phyloP scores from a whole-genome alignment of 1,140 invertebrate species.

The Hydropsyche tenuis region DNA sequence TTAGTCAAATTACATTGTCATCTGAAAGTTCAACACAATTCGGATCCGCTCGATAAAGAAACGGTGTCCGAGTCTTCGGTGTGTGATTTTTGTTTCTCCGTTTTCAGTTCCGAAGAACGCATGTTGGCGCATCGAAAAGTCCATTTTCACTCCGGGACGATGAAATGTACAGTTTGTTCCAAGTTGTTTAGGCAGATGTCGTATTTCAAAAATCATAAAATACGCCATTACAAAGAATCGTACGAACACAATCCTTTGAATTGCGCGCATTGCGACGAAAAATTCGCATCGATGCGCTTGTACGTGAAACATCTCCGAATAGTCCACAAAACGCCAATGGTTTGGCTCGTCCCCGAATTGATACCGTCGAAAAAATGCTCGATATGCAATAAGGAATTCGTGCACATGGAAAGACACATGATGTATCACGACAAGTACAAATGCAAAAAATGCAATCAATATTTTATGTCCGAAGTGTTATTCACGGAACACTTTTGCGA shows the following conservation, averaged over 20 bases:
- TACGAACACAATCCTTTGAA: slow-evolving; percentile 58
- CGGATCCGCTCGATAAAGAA: slow-evolving; percentile 53
- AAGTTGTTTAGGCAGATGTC: slow-evolving; percentile 57
- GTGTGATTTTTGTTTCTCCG: slow-evolving; percentile 61
- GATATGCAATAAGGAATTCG: slow-evolving; percentile 60
- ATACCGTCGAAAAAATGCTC: slow-evolving; percentile 57
- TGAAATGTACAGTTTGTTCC: slow-evolving; percentile 59
- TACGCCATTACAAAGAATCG: slow-evolving; percentile 55
- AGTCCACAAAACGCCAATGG: slow-evolving; percentile 58
- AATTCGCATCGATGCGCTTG: slow-evolving; percentile 57
- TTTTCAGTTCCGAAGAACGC: slow-evolving; percentile 58
- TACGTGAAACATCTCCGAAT: slow-evolving; percentile 60
- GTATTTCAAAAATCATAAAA: slow-evolving; percentile 58
- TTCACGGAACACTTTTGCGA: slow-evolving; percentile 59
- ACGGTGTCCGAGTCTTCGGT: slow-evolving; percentile 49
- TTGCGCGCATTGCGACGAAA: slow-evolving; percentile 61
- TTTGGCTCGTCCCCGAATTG: slow-evolving; percentile 57
- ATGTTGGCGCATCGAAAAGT: slow-evolving; percentile 58
- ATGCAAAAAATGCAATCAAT: slow-evolving; percentile 60
- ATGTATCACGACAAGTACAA: slow-evolving; percentile 61
- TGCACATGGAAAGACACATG: slow-evolving; percentile 58
- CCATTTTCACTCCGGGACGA: slow-evolving; percentile 56
- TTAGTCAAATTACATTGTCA: slow-evolving; percentile 62
- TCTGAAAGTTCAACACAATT: slow-evolving; percentile 56
- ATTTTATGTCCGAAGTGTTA: slow-evolving; percentile 57